Base-by-base conservation (phyloP, 1,140 invertebrate species). In the Babylonia areolata region DNA sequence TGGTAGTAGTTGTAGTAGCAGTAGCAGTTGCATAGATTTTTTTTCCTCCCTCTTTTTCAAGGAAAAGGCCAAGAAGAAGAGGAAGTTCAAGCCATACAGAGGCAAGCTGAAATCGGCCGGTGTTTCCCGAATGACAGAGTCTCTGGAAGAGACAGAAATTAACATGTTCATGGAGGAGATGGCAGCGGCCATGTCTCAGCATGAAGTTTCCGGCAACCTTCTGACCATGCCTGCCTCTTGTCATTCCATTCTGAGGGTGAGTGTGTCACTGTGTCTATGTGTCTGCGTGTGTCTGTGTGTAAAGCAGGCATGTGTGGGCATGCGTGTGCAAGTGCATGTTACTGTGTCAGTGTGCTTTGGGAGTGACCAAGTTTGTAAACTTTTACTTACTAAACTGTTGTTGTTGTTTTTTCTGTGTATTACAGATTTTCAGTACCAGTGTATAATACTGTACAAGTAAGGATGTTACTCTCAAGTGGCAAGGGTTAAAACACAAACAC, bases 241-340 rank as follows among this genome's bases (percentile, higher is more conserved):
- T 89, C 91, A 92, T 77, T 92, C 91, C 69, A 91, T 93, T 87
- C 78, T 94, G 20, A 93, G 92, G 88, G 93, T 94, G 90, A 83
- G 78, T 75, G 9, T 11, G 39, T 40, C 9, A 28, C 31, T 77
- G 73, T 77, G 73, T 77, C 0, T 33, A 33, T 77, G n/a, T 77
- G 35, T 77, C 9, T 51, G 46, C 17, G 46, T 77, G n/a, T 77
- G 12, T 77, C 31, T 77, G 73, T 77, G 73, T 39, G 39, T 79
- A n/a, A n/a, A n/a, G 37, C 42, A 23, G 42, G 73, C 42, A 15
- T 79, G 40, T 79, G 77, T 79, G 77, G 42, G 77, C 15, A 39
- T 79, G 35, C 42, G 39, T 79, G 75, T 93, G 28, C 93, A 92
- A 88, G 93, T 94, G 90, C 77, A 75, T 75, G 31, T 28, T 11